These are phyloP conservation scores for Pedicia rivosa DNA, from an alignment of 2,888 invertebrate species.

Conservation along the genomic window DNA sequence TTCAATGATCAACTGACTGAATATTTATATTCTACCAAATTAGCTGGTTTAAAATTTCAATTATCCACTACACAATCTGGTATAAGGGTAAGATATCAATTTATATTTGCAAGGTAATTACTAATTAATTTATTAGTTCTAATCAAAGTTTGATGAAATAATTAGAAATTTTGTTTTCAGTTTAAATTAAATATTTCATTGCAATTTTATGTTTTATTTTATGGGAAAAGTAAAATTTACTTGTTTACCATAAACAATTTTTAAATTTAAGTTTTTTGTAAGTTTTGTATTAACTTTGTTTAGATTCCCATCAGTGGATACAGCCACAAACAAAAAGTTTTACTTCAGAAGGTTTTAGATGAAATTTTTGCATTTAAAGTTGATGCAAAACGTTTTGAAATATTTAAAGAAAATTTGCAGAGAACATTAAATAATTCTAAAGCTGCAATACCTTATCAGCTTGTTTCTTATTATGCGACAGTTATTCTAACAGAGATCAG, in stretches of 20 bases:
- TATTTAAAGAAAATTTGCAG: constrained; percentile 75
- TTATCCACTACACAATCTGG: constrained; percentile 70
- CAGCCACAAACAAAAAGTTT: constrained; percentile 71
- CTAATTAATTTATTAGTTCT: too few species aligned
- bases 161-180: not conserved
- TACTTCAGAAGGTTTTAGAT: constrained; percentile 75
- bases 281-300: too few species aligned
- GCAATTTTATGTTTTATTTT: constrained; percentile 6
- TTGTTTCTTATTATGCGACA: constrained; percentile 73
- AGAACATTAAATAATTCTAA: constrained; percentile 75
- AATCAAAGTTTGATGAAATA: too few species aligned
- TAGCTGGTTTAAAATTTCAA: constrained; percentile 74
- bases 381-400: constrained; percentile 66
- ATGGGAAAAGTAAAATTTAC: constrained; percentile 17
- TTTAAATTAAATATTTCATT: not conserved
- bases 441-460: constrained; percentile 79
- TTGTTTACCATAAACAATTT: too few species aligned
- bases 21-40: constrained; percentile 80
- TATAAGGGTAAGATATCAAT: constrained; percentile 69
- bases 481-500: constrained; percentile 64
- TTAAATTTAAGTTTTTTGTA: too few species aligned
- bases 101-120: too few species aligned
- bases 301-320: constrained; percentile 77
- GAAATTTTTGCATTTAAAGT: constrained; percentile 66
- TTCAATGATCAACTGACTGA: constrained; percentile 81